A percentile compares a stretch with the other conserved stretches of the same genome.
Evolutionary conservation across 2,113 vertebrate genomes (phyloP).

Genomic region (Ptilonorhynchus violaceus): DNA sequence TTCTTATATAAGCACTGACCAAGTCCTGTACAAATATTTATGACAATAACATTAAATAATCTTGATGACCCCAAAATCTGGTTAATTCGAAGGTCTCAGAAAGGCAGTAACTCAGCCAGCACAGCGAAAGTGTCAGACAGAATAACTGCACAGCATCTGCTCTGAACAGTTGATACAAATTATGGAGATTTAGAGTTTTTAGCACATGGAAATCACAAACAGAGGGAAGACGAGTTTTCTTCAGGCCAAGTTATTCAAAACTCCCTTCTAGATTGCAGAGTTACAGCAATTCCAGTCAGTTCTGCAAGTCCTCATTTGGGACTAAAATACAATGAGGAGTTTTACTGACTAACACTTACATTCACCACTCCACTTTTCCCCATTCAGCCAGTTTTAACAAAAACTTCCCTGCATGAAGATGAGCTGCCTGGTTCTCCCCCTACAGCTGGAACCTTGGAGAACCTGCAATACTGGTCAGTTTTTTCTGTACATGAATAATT

Average conservation of each 20-base stretch:
- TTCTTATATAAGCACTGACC: constrained; percentile 38
- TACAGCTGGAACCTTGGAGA: neutral
- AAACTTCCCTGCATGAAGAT: neutral
- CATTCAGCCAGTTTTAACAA: fast-evolving
- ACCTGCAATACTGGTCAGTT: neutral
- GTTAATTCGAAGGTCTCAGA: constrained; percentile 26
- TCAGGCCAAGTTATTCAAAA: neutral
- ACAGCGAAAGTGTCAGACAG: neutral
- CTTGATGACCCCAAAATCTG: constrained; percentile 27
- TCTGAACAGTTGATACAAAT: neutral
- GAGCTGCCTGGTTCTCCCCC: neutral
- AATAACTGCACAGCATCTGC: neutral
- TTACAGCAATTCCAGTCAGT: neutral
- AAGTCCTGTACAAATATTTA: constrained; percentile 51
- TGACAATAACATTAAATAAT: constrained; percentile 54
- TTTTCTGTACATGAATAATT: neutral
- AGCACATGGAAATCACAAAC: neutral
- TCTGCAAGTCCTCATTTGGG: neutral
- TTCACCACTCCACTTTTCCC: neutral
- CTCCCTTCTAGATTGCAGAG: fast-evolving
- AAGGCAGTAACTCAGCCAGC: constrained; percentile 26
- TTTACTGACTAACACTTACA: neutral
- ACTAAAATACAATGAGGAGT: neutral
- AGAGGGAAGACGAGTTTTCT: neutral
- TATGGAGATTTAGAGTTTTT: neutral